phyloP scores from a whole-genome alignment of 2,888 invertebrate species.

The Drosophila infuscata region DNA sequence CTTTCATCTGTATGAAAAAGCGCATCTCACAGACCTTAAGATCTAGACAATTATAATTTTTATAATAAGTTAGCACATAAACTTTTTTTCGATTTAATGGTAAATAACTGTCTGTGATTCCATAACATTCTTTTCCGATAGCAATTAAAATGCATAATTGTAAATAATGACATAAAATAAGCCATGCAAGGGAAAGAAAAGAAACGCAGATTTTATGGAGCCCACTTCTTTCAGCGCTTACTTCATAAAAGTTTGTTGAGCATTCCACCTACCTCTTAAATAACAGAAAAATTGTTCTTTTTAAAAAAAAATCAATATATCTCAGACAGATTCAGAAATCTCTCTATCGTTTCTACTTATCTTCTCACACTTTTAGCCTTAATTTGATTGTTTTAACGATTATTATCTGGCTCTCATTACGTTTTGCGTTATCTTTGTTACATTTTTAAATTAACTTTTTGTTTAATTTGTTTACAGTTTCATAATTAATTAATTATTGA shows the following conservation, averaged over 20 bases:
- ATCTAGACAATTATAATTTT: neutral
- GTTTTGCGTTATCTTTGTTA: neutral
- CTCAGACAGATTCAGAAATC: neutral
- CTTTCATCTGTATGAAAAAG: neutral
- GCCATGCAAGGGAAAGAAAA: neutral
- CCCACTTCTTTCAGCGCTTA: neutral
- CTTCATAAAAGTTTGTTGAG: too few species aligned
- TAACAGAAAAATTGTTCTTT: neutral
- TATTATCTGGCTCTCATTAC: neutral
- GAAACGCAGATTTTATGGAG: neutral
- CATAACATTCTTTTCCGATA: neutral
- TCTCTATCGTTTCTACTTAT: neutral
- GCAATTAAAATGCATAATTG: neutral
- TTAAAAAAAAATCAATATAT: neutral
- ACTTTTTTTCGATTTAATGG: neutral
- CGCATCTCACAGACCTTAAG: neutral
- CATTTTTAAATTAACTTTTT: neutral
- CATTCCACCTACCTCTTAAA: neutral
- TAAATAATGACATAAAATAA: neutral
- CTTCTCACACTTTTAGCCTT: neutral
- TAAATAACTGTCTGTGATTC: neutral
- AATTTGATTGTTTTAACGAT: neutral
- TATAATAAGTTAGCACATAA: neutral
- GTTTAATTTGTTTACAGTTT: neutral
- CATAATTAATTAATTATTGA: neutral